Base-by-base conservation (phyloP, 1,140 invertebrate species). In the Brachionus asplanchnoidis region DNA sequence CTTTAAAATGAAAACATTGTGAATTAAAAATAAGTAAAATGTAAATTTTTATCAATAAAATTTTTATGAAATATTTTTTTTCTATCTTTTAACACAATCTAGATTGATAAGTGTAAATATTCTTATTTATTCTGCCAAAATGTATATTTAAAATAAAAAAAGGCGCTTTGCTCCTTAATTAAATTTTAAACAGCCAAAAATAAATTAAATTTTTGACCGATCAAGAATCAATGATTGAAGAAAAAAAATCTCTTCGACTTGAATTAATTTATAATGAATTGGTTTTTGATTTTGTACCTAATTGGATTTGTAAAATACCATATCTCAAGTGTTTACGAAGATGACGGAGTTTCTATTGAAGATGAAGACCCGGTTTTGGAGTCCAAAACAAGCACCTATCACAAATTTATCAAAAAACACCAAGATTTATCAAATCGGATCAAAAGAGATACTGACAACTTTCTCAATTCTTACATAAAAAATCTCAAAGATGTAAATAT, bases 401-500 rank as follows among this genome's bases (percentile, higher is more conserved):
- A 68, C 7, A 32, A 32, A n/a, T 68, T 40, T 32, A 32, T 32
- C 3, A 68, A 68, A 14, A 32, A 68, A 12, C 26, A 32, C 14
- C 0, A 68, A n/a, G 32, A 68, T 32, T 68, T 68, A 32, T 77
- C 73, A 20, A 50, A 36, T 20, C 56, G 53, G 5, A 14, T 60
- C 7, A 82, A 82, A 82, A 60, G 53, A 82, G 36, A 82, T 9
- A 65, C 79, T 9, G 40, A 82, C 46, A 46, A 65, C 5, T 82
- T 82, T 65, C 42, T 82, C 11, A 68, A 60, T 40, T 44, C 32
- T 6, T 82, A 82, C 26, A 65, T 82, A n/a, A 82, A 82, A 68
- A 82, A 82, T 32, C 40, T 82, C 2, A 82, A 82, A 68, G 32
- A 60, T 23, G 79, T 82, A 82, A 28, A 28, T 53, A 12, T 36